A percentile compares a stretch with the other conserved stretches of the same genome.
phyloP scores from a whole-genome alignment of 2,113 vertebrate species.

The Zosterops borbonicus region DNA sequence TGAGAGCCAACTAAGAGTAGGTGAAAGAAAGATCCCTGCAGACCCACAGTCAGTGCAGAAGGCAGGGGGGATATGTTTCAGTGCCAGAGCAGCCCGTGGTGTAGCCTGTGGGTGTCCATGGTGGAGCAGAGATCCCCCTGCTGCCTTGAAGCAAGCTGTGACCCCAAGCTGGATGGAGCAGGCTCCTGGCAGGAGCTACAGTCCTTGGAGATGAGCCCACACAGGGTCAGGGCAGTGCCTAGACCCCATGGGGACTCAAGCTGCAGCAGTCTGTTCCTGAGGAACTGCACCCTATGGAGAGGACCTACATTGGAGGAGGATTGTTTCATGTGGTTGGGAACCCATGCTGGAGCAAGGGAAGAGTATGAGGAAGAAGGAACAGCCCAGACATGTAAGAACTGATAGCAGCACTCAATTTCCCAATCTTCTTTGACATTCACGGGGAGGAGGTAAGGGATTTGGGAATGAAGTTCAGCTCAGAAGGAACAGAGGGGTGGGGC shows the following conservation, averaged over 20 bases:
- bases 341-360: background rate
- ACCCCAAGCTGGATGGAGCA: fast-evolving
- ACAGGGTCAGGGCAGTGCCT: background rate
- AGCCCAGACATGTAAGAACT: background rate
- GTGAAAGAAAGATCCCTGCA: background rate
- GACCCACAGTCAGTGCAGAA: background rate
- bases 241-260: too few species aligned
- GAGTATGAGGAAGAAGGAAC: background rate
- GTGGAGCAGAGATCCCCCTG: background rate
- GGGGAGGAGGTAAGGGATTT: background rate
- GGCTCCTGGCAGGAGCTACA: background rate
- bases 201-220: background rate
- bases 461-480: background rate
- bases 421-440: fast-evolving
- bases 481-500: background rate
- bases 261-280: background rate
- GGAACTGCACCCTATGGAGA: background rate
- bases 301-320: too few species aligned
- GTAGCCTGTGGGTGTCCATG: fast-evolving
- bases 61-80: background rate
- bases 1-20: fast-evolving
- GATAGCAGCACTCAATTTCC: background rate
- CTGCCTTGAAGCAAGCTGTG: background rate
- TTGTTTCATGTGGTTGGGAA: background rate
- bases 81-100: fast-evolving